A percentile compares a stretch with the other conserved stretches of the same genome.
Evolutionary conservation across 2,888 invertebrate genomes (phyloP).

Genomic region (Rhagonycha lutea): DNA sequence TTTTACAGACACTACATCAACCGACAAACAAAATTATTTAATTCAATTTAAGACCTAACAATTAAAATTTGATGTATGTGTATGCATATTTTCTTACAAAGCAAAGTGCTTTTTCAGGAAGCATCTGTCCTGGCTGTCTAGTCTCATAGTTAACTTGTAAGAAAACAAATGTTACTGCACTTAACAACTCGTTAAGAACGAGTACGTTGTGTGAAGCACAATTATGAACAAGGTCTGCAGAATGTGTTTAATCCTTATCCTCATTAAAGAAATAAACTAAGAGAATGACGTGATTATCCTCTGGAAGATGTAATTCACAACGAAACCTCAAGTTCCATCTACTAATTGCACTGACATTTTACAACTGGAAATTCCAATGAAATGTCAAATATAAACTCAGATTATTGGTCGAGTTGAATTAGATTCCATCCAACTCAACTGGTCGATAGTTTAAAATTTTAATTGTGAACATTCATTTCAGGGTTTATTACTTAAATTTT

Average conservation of each 20-base stretch:
- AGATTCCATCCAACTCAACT: background rate
- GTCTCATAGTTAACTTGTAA: background rate
- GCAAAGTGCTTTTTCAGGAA: background rate
- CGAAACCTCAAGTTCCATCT: background rate
- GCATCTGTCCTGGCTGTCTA: background rate
- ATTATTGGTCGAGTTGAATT: background rate
- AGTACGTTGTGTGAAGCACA: background rate
- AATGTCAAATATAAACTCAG: background rate
- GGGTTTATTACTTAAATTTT: background rate
- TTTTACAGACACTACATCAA: background rate
- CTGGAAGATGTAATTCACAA: background rate
- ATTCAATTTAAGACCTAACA: background rate
- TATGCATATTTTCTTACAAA: background rate
- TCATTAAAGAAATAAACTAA: background rate
- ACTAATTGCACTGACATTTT: background rate
- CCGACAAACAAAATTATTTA: background rate
- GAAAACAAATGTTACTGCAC: background rate
- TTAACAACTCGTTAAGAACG: background rate
- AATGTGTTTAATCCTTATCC: background rate
- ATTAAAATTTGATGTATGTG: background rate
- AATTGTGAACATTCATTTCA: background rate
- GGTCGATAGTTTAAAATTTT: background rate
- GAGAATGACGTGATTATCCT: background rate
- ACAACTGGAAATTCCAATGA: background rate
- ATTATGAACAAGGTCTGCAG: background rate